Evolutionary conservation across 2,797 vertebrate species (phyloP), one percentile per base, ranked within the genome.

Genomic region (Podargus strigoides): DNA sequence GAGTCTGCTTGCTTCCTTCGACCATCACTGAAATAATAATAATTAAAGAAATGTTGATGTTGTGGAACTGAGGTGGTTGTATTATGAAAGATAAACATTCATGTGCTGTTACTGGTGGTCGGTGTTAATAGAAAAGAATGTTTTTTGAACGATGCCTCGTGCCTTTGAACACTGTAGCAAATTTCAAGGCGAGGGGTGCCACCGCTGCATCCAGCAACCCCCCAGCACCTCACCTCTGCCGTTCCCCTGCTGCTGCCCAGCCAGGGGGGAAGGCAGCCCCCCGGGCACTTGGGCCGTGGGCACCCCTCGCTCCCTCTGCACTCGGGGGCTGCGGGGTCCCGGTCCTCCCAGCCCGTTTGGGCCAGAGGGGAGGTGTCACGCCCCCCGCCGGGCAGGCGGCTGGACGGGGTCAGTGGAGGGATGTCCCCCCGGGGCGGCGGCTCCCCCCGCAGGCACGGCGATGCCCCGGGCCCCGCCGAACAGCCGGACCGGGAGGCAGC

Each of bases 181-280:
- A 55, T 63, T 88, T 83, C 36, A 34, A 16, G 41, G 36, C 7
- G 56, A 7, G 16, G 44, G 12, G 0, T 13, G 15, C 5, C 6
- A 6, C 7, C 47, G 14, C 30, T 42, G 68, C 30, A 52, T 16
- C 18, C 84, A 49, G 23, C 16, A 41, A 7, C 5, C 19, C 32
- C 22, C 28, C 58, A 77, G 44, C 30, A 23, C 11, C 41, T 59
- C 50, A 12, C 39, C 14, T 2, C 7, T 1, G 12, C 3, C 9
- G 7, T 10, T 56, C 23, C 5, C 58, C 9, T 9, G 8, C 34
- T 41, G 36, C 28, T 2, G 1, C 19, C 4, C 6, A n/a, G 26
- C 15, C 59, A 41, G 47, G 3, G 0, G 9, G 22, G n/a, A 2
- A 0, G 0, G 21, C 41, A 14, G 34, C 39, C 27, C 27, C 9